Conservation (phyloP, 2,113 vertebrate species). For the Gopherus evgoodei region DNA sequence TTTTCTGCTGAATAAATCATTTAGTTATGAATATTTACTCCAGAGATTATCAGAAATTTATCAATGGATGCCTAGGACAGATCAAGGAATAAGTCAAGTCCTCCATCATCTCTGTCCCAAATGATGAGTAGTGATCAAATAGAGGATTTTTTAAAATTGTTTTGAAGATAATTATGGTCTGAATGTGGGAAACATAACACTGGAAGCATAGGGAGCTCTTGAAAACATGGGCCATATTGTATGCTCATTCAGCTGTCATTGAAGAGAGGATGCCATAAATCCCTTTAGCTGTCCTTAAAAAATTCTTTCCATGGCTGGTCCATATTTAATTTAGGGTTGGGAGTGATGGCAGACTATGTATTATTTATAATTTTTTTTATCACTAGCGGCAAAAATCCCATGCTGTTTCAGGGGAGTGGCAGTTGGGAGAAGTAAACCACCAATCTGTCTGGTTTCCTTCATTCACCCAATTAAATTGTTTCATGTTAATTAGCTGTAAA, state of each 20-base stretch:
- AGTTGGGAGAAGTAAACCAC: neutral
- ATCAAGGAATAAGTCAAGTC: neutral
- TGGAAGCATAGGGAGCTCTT: neutral
- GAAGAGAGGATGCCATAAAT: neutral
- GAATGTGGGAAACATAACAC: neutral
- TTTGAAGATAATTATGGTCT: neutral
- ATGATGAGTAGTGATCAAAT: neutral
- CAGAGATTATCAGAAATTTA: neutral
- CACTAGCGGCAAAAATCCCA: neutral
- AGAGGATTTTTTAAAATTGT: neutral
- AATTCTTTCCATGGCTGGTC: neutral
- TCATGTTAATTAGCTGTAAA: neutral
- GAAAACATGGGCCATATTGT: neutral
- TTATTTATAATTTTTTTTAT: neutral
- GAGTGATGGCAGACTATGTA: neutral
- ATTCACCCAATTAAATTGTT: neutral
- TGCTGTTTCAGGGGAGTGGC: neutral
- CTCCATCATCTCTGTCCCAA: neutral
- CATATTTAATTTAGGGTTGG: neutral
- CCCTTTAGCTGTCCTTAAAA: neutral
- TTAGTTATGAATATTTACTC: neutral
- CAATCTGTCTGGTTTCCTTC: neutral
- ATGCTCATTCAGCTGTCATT: neutral
- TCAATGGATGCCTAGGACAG: neutral
- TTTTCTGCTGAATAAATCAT: neutral